Percentiles rank a stretch among this genome's conserved stretches.
Evolutionary conservation across 2,888 invertebrate genomes (phyloP).

Genomic region (Drosophila maculinotata): DNA sequence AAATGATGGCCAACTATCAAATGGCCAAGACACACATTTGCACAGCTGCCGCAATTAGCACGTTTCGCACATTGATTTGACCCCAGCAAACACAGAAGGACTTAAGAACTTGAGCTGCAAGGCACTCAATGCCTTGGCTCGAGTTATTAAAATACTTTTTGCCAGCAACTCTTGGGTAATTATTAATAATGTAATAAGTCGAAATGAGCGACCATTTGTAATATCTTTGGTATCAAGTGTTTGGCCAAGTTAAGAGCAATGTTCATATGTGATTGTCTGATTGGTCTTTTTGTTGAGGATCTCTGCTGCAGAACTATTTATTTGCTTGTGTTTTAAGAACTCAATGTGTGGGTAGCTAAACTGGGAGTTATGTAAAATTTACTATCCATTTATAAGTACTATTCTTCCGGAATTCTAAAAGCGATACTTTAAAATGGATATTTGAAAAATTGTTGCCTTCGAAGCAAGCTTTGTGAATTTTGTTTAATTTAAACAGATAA

Average conservation of each 20-base stretch:
- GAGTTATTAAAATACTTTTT: constrained; percentile 71
- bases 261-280: background rate
- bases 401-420: too few relatives aligned
- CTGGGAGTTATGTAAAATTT: too few relatives aligned
- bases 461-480: background rate
- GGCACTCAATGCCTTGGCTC: constrained; percentile 21
- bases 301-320: background rate
- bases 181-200: constrained; percentile 72
- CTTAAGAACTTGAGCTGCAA: constrained; percentile 26
- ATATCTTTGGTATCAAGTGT: constrained; percentile 33
- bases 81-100: constrained; percentile 5
- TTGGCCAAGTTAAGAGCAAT: constrained; percentile 42
- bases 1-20: constrained; percentile 78
- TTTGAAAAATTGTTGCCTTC: background rate
- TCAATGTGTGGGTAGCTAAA: background rate
- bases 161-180: constrained; percentile 43
- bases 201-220: constrained; percentile 46
- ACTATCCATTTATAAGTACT: too few relatives aligned
- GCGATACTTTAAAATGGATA: too few relatives aligned
- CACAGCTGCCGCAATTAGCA: constrained; percentile 81
- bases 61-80: constrained; percentile 79
- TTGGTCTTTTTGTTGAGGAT: background rate
- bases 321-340: background rate
- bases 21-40: constrained; percentile 72
- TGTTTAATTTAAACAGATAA: background rate